phyloP scores from a whole-genome alignment of 1,140 invertebrate genomes.

The Anadara kagoshimensis region DNA sequence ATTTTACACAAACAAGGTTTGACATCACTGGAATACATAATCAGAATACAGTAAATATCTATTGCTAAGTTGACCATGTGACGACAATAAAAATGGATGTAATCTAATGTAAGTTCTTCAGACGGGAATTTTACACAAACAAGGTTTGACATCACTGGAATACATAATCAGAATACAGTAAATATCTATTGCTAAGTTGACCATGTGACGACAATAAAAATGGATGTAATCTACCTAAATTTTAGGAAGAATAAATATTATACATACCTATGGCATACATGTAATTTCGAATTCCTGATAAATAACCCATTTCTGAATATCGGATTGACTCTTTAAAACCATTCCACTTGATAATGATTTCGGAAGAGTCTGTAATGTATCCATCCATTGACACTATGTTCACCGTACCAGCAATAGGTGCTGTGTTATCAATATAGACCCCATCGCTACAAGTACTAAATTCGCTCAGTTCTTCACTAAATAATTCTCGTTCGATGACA shows the following conservation, averaged over 20 bases:
- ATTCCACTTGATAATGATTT: conserved; percentile 37
- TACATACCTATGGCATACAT: conserved; percentile 32
- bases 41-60: too few species aligned
- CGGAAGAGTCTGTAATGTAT: conserved; percentile 24
- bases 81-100: too few species aligned
- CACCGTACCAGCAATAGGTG: conserved; percentile 36
- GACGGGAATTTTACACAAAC: too few species aligned
- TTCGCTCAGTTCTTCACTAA: conserved; percentile 20
- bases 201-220: too few species aligned
- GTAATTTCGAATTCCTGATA: conserved; percentile 27
- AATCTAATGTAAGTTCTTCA: too few species aligned
- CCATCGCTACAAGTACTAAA: conserved; percentile 44
- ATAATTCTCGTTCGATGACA: conserved; percentile 3
- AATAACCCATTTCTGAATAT: conserved; percentile 1
- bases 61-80: too few species aligned
- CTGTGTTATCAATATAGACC: conserved; percentile 41
- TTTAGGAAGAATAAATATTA: background rate
- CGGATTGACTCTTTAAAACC: conserved; percentile 40
- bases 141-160: too few species aligned
- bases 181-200: too few species aligned
- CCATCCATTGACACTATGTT: conserved; percentile 34
- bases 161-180: too few species aligned
- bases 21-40: too few species aligned
- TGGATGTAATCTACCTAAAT: too few species aligned
- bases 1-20: too few species aligned